Percentiles rank a stretch among this genome's conserved stretches.
Conservation (phyloP, 2,888 invertebrate species). For the Drosophila pseudotalamancana region DNA sequence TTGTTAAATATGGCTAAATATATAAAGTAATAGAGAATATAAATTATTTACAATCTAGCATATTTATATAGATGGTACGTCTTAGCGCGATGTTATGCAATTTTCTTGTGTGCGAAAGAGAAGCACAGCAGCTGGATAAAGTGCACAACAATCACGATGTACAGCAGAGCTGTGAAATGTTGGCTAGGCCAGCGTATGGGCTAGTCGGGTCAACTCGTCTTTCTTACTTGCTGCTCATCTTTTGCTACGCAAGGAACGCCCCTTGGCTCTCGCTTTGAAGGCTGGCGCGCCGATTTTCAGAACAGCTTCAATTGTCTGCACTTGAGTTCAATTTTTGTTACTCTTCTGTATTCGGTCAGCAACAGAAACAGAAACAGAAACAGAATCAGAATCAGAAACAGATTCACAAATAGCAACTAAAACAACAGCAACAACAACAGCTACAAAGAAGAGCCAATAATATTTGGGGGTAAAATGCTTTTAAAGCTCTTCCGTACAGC, state of each 20-base stretch:
- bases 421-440: not conserved
- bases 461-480: slow-evolving; percentile 59
- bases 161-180: too few species aligned
- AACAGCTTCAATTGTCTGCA: slow-evolving; percentile 77
- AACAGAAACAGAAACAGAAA: slow-evolving; percentile 25
- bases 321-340: slow-evolving; percentile 77
- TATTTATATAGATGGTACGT: too few species aligned
- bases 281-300: slow-evolving; percentile 46
- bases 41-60: too few species aligned
- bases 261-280: slow-evolving; percentile 28
- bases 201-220: too few species aligned
- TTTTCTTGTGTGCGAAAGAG: too few species aligned
- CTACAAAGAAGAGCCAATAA: slow-evolving; percentile 28
- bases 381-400: slow-evolving; percentile 6
- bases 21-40: too few species aligned
- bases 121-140: too few species aligned
- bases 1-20: too few species aligned
- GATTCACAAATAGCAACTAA: slow-evolving; percentile 22
- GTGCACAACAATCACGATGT: too few species aligned
- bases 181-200: too few species aligned
- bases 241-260: slow-evolving; percentile 14
- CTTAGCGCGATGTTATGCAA: too few species aligned
- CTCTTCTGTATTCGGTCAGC: slow-evolving; percentile 31
- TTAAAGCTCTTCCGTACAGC: slow-evolving; percentile 40
- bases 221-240: not conserved